Evolutionary conservation across 2,888 invertebrate species (phyloP).

Genomic region (Leptopilina drosophilae): DNA sequence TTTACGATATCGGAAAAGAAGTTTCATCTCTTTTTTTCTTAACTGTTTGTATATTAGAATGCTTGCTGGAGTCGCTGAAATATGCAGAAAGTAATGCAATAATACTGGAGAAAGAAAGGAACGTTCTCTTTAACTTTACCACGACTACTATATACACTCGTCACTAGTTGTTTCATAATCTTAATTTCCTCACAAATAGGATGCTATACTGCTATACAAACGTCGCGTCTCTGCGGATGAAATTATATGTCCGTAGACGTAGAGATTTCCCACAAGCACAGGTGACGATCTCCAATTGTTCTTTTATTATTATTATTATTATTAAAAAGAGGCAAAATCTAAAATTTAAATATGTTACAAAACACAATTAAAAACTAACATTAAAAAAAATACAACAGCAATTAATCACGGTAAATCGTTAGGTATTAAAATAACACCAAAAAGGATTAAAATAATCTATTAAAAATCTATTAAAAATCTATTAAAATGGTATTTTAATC

Average conservation of each 20-base stretch:
- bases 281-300: not conserved
- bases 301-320: too few relatives aligned
- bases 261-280: slow-evolving; percentile 20
- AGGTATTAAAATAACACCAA: too few relatives aligned
- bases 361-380: too few relatives aligned
- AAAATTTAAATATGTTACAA: too few relatives aligned
- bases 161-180: slow-evolving; percentile 36
- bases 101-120: slow-evolving; percentile 35
- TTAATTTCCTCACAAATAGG: slow-evolving; percentile 32
- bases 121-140: slow-evolving; percentile 29
- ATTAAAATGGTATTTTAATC: too few relatives aligned
- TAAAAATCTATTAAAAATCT: too few relatives aligned
- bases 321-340: too few relatives aligned
- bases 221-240: slow-evolving; percentile 24
- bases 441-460: too few relatives aligned
- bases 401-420: too few relatives aligned
- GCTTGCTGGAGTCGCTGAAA: slow-evolving; percentile 24
- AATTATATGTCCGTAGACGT: slow-evolving; percentile 16
- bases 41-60: not conserved
- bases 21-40: not conserved
- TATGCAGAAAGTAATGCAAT: slow-evolving; percentile 39
- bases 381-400: not conserved
- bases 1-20: not conserved
- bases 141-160: slow-evolving; percentile 22
- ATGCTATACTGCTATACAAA: slow-evolving; percentile 32